These are phyloP conservation scores for Leptopilina boulardi DNA, from an alignment of 1,140 invertebrate genomes.

Conservation along the genomic window DNA sequence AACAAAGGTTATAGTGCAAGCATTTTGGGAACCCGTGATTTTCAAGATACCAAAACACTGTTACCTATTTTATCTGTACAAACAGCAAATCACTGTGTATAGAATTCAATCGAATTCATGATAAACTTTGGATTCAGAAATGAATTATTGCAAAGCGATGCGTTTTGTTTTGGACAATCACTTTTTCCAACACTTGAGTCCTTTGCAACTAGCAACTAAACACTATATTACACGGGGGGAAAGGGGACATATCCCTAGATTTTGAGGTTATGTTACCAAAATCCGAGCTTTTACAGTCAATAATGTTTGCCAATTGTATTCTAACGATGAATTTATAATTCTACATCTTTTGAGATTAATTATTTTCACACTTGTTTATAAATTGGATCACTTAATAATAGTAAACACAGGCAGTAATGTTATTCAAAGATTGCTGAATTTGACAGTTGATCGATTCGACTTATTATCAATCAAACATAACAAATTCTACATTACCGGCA, in stretches of 20 bases:
- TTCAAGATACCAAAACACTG: constrained; percentile 36
- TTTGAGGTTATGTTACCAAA: constrained; percentile 21
- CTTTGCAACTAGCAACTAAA: constrained; percentile 32
- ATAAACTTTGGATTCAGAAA: constrained; percentile 49
- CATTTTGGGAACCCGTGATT: constrained; percentile 43
- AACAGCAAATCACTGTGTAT: constrained; percentile 52
- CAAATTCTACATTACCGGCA: neutral
- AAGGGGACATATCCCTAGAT: neutral
- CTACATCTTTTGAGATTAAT: neutral
- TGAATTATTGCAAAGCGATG: constrained; percentile 35
- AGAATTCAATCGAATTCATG: constrained; percentile 49
- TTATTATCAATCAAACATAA: constrained; percentile 3
- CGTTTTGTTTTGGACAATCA: constrained; percentile 36
- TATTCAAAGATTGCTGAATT: constrained; percentile 2
- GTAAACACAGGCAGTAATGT: neutral
- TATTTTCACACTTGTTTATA: neutral
- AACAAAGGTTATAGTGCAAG: constrained; percentile 60
- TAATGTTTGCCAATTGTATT: neutral
- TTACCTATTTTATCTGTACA: constrained; percentile 57
- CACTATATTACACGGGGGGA: neutral
- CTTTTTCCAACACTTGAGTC: constrained; percentile 34
- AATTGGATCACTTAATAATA: neutral
- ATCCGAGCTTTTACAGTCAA: constrained; percentile 1
- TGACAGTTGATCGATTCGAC: constrained; percentile 13
- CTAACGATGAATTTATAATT: neutral